A percentile compares a stretch with the other conserved stretches of the same genome.
These are phyloP conservation scores for Listrodromus nycthemerus DNA, from an alignment of 2,888 invertebrate species.

Conservation along the genomic window DNA sequence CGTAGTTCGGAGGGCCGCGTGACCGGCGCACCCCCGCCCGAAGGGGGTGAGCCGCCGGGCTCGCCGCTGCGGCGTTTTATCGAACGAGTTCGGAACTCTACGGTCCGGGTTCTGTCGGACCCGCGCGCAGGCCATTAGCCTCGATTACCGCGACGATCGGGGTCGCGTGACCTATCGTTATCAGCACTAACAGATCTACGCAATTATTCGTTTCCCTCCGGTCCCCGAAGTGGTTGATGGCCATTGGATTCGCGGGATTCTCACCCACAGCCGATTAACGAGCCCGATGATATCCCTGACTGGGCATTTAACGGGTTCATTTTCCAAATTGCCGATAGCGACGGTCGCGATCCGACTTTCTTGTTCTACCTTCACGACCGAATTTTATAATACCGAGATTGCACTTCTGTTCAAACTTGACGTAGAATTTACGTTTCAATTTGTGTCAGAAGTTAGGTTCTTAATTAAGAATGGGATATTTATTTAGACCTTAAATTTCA, in stretches of 20 bases:
- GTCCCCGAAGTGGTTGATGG: slow-evolving; percentile 33
- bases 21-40: slow-evolving; percentile 28
- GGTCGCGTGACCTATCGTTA: slow-evolving; percentile 60
- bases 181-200: slow-evolving; percentile 53
- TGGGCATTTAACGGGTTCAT: slow-evolving; percentile 15
- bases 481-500: too few relatives aligned
- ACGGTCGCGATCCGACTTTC: too few relatives aligned
- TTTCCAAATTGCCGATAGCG: not conserved
- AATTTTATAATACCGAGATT: too few relatives aligned
- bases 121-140: slow-evolving; percentile 47
- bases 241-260: slow-evolving; percentile 55
- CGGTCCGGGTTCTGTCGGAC: not conserved
- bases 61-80: slow-evolving; percentile 38
- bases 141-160: slow-evolving; percentile 58
- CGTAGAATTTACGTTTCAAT: too few relatives aligned
- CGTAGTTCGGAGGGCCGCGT: slow-evolving; percentile 53
- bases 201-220: slow-evolving; percentile 64
- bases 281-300: not conserved
- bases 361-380: too few relatives aligned
- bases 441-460: too few relatives aligned
- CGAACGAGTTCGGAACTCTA: slow-evolving; percentile 22
- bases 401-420: too few relatives aligned
- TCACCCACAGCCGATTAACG: slow-evolving; percentile 31
- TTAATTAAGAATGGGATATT: too few relatives aligned
- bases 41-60: slow-evolving; percentile 21